phyloP scores from a whole-genome alignment of 2,113 vertebrate species.

The Leptobrachium leishanense region DNA sequence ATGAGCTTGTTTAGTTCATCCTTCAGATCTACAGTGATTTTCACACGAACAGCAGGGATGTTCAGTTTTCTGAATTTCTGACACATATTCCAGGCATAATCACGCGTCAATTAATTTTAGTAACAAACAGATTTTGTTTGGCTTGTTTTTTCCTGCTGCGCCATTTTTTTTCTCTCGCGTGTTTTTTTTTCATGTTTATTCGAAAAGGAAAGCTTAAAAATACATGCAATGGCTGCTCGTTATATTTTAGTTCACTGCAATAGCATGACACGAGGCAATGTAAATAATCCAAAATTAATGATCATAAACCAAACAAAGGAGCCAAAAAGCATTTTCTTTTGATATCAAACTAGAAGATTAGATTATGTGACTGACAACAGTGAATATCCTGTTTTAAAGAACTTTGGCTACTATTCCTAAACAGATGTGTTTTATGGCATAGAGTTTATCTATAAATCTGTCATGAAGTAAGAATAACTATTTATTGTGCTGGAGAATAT shows the following conservation, averaged over 20 bases:
- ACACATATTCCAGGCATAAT: slow-evolving; percentile 22
- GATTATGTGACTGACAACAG: slow-evolving; percentile 20
- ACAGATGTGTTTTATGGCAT: slow-evolving; percentile 32
- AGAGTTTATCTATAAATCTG: slow-evolving; percentile 42
- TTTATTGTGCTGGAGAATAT: slow-evolving; percentile 32
- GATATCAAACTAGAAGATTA: slow-evolving; percentile 24
- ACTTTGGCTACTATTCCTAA: slow-evolving; percentile 25
- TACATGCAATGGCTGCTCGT: neutral
- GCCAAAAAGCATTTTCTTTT: slow-evolving; percentile 7
- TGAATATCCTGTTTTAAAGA: neutral
- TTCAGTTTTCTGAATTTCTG: slow-evolving; percentile 23
- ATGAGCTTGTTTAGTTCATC: neutral
- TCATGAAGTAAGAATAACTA: slow-evolving; percentile 24
- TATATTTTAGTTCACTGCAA: no score
- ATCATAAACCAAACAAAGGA: neutral
- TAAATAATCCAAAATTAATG: no score
- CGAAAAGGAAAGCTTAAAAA: neutral
- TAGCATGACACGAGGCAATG: no score
- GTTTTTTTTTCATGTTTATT: neutral
- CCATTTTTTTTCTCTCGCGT: neutral
- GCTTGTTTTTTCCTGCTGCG: slow-evolving; percentile 36
- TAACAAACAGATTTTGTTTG: slow-evolving; percentile 46
- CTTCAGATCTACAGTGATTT: neutral
- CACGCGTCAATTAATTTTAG: slow-evolving; percentile 38
- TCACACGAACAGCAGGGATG: neutral